phyloP scores from a whole-genome alignment of 2,113 vertebrate genomes.

The Anhinga anhinga region DNA sequence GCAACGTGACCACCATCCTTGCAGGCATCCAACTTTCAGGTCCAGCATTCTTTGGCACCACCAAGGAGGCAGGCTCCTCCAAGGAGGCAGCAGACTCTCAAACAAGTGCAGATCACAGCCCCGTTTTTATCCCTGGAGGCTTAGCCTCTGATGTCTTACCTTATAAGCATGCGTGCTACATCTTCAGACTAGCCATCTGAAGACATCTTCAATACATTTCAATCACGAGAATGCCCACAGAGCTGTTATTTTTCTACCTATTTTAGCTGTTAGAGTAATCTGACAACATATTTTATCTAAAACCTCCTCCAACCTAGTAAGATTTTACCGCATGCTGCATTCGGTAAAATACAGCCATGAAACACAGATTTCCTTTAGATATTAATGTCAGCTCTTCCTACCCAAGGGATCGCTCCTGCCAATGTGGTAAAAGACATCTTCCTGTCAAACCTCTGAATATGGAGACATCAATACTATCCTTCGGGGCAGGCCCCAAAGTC shows the following conservation, averaged over 20 bases:
- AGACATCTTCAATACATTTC: background rate
- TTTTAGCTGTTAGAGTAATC: background rate
- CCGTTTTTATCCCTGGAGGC: background rate
- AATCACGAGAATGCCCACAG: background rate
- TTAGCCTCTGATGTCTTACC: background rate
- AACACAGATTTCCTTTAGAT: background rate
- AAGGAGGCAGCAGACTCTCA: background rate
- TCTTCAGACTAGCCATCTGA: background rate
- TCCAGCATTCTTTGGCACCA: background rate
- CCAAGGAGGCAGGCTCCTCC: no score
- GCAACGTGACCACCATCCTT: background rate
- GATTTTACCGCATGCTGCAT: background rate
- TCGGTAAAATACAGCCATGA: background rate
- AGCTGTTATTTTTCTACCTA: background rate
- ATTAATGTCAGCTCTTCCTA: background rate
- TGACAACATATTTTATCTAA: background rate
- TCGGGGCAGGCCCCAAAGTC: background rate
- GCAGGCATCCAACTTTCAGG: background rate
- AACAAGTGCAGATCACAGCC: background rate
- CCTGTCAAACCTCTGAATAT: background rate
- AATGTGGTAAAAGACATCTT: background rate
- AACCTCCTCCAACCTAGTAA: background rate
- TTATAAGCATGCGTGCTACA: background rate
- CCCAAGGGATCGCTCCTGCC: background rate
- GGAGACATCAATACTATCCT: background rate